These are phyloP conservation scores for Ornithorhynchus anatinus DNA, from an alignment of 2,113 vertebrate species.

Conservation along the genomic window DNA sequence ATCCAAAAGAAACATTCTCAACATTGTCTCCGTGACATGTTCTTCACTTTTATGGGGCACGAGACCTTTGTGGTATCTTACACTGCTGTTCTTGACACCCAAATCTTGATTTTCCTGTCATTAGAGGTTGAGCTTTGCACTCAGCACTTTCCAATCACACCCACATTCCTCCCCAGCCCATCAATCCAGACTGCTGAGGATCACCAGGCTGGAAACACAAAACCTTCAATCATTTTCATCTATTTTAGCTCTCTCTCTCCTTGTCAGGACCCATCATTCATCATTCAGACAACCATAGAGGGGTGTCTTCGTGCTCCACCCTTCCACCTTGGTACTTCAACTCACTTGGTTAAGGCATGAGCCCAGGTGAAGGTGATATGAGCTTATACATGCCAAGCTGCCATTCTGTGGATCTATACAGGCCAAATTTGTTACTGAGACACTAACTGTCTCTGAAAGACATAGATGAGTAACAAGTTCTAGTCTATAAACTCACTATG, in stretches of 20 bases:
- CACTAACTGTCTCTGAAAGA: too few species aligned
- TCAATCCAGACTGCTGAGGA: background rate
- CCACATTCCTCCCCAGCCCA: background rate
- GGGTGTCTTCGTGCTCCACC: background rate
- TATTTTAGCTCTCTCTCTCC: background rate
- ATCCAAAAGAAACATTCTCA: background rate
- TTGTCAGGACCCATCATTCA: background rate
- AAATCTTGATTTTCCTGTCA: background rate
- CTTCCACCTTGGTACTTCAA: background rate
- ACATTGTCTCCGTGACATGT: background rate
- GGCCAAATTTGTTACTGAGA: too few species aligned
- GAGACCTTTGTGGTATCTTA: background rate
- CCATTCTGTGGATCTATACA: background rate
- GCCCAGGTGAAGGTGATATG: background rate
- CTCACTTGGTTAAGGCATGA: background rate
- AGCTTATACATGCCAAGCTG: background rate
- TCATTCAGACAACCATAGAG: background rate
- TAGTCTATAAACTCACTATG: too few species aligned
- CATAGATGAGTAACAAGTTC: too few species aligned
- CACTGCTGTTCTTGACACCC: background rate
- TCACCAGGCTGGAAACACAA: background rate
- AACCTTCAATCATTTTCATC: background rate
- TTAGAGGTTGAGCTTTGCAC: background rate
- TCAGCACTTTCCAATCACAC: background rate
- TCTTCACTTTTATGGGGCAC: background rate